Evolutionary conservation across 2,888 invertebrate genomes (phyloP), one percentile per base, ranked within the genome.

Genomic region (Archips xylosteana): DNA sequence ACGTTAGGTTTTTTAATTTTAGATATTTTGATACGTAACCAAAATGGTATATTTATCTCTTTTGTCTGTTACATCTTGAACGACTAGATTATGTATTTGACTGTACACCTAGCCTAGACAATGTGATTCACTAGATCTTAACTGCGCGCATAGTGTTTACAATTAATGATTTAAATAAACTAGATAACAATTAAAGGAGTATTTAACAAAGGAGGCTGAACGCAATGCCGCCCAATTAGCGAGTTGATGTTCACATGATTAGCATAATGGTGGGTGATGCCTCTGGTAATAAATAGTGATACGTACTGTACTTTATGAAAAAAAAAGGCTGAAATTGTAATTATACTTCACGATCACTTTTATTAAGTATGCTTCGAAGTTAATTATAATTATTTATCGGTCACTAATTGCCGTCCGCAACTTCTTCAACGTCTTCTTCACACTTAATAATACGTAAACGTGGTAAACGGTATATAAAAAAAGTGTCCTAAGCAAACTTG

Each of bases 181-280:
- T 75, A 82, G 89, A 90, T 91, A 88, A 84, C 77, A 77, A 71
- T 79, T 78, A 78, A 82, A 83, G 83, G 82, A 83, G 65, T 82
- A 84, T 81, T 81, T 86, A 57, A 89, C 90, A 91, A 91, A 90
- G 89, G 84, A 84, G 82, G 82, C 79, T 86, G 82, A 86, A 85
- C 86, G 90, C 89, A 89, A 90, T 89, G 87, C 85, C 81, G 80
- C 82, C 89, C 89, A 92, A 93, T 94, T 93, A 94, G 87, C 81
- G 81, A 81, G 85, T 80, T 82, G 82, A 83, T 82, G 87, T 92
- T 94, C 93, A 90, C 92, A 93, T 92, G 82, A 88, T 92, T 92
- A 92, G 84, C 87, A 87, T 91, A 91, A 91, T 89, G 78, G 75
- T 80, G 84, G 78, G 75, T 80, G 84, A 83, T 83, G 79, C 75